These are phyloP conservation scores for Lethenteron camtschaticum DNA, from an alignment of 2,113 vertebrate species.

Conservation along the genomic window DNA sequence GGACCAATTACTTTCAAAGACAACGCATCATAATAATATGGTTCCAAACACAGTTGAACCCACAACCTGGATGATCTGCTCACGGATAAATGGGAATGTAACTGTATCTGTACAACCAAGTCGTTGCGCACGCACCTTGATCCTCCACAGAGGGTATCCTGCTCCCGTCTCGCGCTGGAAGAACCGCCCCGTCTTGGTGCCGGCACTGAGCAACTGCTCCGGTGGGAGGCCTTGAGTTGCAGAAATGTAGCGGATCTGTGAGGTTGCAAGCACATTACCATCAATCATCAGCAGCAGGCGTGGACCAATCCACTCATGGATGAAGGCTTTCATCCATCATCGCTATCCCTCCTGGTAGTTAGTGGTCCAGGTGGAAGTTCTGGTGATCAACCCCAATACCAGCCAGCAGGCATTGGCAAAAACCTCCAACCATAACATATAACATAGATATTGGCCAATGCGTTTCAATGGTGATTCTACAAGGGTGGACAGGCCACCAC, in stretches of 20 bases:
- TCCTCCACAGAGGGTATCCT: slow-evolving; percentile 82
- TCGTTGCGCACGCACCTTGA: slow-evolving; percentile 43
- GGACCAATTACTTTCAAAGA: no score
- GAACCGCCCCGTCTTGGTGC: slow-evolving; percentile 90
- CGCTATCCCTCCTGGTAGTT: no score
- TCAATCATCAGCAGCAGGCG: neutral
- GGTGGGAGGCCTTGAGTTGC: slow-evolving; percentile 94
- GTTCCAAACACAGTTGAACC: no score
- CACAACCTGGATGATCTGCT: no score
- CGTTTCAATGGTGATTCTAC: no score
- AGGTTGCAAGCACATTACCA: slow-evolving; percentile 4
- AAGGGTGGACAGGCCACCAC: no score
- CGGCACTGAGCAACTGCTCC: slow-evolving; percentile 85
- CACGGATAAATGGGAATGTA: no score
- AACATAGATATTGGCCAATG: no score
- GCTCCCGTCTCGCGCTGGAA: slow-evolving; percentile 84
- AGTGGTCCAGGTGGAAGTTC: neutral
- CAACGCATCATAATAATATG: no score
- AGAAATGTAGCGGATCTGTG: slow-evolving; percentile 88
- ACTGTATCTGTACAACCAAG: no score
- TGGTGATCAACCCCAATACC: neutral
- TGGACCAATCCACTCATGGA: neutral
- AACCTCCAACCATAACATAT: no score
- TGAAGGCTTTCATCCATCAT: neutral
- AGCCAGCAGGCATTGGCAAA: no score